Percentiles rank a stretch among this genome's conserved stretches.
phyloP scores from a whole-genome alignment of 2,888 invertebrate genomes.

The Tanaodytes sp. region DNA sequence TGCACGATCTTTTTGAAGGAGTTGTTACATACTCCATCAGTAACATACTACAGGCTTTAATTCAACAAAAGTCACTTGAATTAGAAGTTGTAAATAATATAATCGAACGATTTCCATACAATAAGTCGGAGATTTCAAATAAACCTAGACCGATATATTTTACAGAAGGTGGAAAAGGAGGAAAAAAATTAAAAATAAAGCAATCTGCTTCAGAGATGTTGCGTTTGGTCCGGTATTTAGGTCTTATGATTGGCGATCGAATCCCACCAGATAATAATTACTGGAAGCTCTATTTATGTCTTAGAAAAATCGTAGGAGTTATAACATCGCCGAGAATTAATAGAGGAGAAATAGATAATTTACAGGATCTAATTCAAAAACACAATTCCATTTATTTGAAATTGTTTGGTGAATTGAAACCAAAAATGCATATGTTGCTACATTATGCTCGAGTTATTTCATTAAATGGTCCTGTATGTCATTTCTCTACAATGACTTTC shows the following conservation, averaged over 20 bases:
- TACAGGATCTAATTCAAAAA: conserved; percentile 3
- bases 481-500: conserved; percentile 26
- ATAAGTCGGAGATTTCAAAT: background rate
- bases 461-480: conserved; percentile 9
- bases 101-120: conserved; percentile 7
- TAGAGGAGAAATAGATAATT: background rate
- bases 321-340: conserved; percentile 1
- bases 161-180: background rate
- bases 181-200: conserved; percentile 1
- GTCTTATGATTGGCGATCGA: too few species aligned
- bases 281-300: too few species aligned
- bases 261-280: too few species aligned
- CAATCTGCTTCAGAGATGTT: too few species aligned
- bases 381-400: background rate
- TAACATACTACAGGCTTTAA: conserved; percentile 24
- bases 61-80: conserved; percentile 21
- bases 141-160: conserved; percentile 8
- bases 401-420: conserved; percentile 10
- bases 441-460: too few species aligned
- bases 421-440: too few species aligned
- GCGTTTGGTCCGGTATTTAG: too few species aligned
- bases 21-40: conserved; percentile 18
- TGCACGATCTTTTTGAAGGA: conserved; percentile 42
- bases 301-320: conserved; percentile 1
- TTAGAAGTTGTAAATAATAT: conserved; percentile 23